Evolutionary conservation across 2,888 invertebrate genomes (phyloP).

Genomic region (Epistrophe grossulariae): DNA sequence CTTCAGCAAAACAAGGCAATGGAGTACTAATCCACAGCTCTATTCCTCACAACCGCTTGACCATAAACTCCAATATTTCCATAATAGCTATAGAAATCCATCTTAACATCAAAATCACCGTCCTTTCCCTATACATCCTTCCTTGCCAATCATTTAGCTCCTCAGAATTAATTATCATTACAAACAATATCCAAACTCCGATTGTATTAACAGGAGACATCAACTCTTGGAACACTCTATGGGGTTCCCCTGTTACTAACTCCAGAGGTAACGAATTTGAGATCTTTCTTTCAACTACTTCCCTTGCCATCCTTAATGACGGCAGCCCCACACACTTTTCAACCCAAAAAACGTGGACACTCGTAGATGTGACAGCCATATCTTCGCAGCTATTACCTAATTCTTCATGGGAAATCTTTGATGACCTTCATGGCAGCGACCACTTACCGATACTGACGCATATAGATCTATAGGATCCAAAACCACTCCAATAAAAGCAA

Average conservation of each 20-base stretch:
- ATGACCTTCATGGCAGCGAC: background rate
- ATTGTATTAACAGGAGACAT: slow-evolving; percentile 10
- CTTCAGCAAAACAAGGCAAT: background rate
- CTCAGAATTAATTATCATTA: slow-evolving; percentile 12
- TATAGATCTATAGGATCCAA: background rate
- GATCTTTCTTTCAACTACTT: background rate
- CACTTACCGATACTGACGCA: background rate
- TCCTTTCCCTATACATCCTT: background rate
- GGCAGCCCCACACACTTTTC: background rate
- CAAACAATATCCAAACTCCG: slow-evolving; percentile 12
- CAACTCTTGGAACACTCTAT: slow-evolving; percentile 11
- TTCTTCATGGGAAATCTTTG: background rate
- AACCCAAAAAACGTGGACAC: background rate
- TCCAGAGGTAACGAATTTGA: background rate
- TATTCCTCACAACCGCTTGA: background rate
- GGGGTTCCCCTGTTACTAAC: slow-evolving; percentile 13
- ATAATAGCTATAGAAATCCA: too few relatives aligned
- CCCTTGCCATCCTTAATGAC: background rate
- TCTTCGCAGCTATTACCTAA: background rate
- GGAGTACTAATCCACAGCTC: background rate
- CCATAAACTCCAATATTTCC: background rate
- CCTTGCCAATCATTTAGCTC: slow-evolving; percentile 15
- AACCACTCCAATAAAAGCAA: background rate
- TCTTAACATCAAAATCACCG: background rate
- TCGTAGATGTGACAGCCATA: background rate